These are phyloP conservation scores for Actenoides hombroni DNA, from an alignment of 2,113 vertebrate genomes.

Conservation along the genomic window DNA sequence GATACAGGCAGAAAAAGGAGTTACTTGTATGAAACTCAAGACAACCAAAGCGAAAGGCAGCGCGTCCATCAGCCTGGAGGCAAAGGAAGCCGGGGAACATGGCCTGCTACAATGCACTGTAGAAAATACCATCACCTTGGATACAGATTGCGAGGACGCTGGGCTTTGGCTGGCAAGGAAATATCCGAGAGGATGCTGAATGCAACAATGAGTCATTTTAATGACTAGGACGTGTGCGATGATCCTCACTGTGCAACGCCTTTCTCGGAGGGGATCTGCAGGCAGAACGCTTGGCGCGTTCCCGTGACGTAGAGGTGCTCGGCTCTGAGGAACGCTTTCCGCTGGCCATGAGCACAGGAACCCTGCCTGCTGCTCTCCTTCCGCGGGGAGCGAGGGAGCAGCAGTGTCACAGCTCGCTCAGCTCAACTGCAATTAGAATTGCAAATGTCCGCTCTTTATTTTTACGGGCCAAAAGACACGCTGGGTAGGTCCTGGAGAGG, in stretches of 20 bases:
- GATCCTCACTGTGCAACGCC: not conserved
- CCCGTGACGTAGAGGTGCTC: not conserved
- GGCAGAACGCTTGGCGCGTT: not conserved
- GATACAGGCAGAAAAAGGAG: constrained; percentile 10
- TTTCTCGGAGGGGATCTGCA: not conserved
- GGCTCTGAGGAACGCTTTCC: not conserved
- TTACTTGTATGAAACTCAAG: not conserved
- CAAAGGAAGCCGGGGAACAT: not conserved
- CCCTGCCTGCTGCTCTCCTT: not conserved
- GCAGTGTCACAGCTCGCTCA: not conserved
- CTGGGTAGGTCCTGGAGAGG: not conserved
- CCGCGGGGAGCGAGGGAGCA: not conserved
- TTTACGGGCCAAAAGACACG: not conserved
- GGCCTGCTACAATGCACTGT: not conserved
- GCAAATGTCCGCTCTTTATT: not conserved
- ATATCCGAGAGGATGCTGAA: constrained; percentile 11
- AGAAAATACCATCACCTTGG: constrained; percentile 77
- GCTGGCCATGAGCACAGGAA: not conserved
- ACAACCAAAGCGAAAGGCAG: not conserved
- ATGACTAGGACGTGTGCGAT: not conserved
- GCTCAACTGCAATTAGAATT: not conserved
- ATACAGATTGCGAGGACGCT: constrained; percentile 76
- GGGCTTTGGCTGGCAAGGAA: constrained; percentile 37
- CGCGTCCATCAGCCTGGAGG: not conserved
- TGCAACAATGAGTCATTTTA: constrained; percentile 9